phyloP scores from a whole-genome alignment of 2,797 vertebrate species.

The Anolis apletophallus region DNA sequence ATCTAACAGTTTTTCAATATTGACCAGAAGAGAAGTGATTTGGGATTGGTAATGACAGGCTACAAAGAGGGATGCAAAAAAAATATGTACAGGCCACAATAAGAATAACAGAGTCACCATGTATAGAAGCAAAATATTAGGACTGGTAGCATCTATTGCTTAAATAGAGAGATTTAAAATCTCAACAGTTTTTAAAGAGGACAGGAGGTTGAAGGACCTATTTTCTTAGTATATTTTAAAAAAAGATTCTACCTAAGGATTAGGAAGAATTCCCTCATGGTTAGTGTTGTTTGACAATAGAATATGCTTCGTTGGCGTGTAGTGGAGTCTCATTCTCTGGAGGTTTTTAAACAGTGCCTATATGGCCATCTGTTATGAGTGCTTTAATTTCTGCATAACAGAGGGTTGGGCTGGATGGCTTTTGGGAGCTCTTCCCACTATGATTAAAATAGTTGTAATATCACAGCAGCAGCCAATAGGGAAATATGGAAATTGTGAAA shows the following conservation, averaged over 20 bases:
- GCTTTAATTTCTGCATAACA: too few relatives aligned
- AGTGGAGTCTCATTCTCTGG: too few relatives aligned
- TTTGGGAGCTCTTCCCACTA: too few relatives aligned
- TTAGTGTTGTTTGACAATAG: too few relatives aligned
- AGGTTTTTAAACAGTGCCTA: too few relatives aligned
- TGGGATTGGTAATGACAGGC: not conserved
- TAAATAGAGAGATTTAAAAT: not conserved
- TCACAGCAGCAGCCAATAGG: too few relatives aligned
- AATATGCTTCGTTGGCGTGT: too few relatives aligned
- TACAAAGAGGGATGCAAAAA: not conserved
- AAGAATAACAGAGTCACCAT: not conserved
- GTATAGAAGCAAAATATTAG: not conserved
- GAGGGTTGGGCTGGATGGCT: too few relatives aligned
- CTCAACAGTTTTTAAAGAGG: not conserved
- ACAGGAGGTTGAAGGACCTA: not conserved
- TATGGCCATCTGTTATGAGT: too few relatives aligned
- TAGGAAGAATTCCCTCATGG: too few relatives aligned
- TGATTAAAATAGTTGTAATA: too few relatives aligned
- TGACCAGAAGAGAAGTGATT: constrained; percentile 2
- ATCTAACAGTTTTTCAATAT: not conserved
- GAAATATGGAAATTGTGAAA: too few relatives aligned
- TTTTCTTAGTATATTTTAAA: not conserved
- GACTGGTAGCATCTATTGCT: not conserved
- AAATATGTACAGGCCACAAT: not conserved
- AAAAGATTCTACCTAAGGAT: not conserved